Evolutionary conservation across 2,113 vertebrate species (phyloP), one percentile per base, ranked within the genome.

Genomic region (Callocephalon fimbriatum): DNA sequence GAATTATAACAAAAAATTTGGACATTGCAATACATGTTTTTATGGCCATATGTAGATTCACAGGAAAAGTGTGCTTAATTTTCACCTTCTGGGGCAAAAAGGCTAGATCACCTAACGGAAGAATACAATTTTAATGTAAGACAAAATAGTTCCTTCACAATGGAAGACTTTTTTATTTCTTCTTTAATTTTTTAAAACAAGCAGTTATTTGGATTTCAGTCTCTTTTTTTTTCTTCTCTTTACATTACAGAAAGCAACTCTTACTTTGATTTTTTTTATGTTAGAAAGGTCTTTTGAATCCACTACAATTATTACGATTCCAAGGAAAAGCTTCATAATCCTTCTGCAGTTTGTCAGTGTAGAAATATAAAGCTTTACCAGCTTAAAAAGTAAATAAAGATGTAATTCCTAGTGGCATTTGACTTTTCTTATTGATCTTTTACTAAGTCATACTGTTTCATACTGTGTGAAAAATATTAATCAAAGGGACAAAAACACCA

Each of bases 61-160:
- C 16, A 53, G 26, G 26, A 62, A 26, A 94, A 63, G 6, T 14
- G 15, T 65, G 14, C 3, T 86, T 83, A 79, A 45, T 3, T 71
- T 85, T 54, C 25, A 53, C 3, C 12, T 48, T 61, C 25, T 26
- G 9, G 4, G 23, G 5, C 2, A 51, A 80, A 74, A 79, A 32
- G 0, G 0, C 16, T 51, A 74, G 14, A 50, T 26, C 6, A 22
- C 3, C 1, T 10, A 26, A 45, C 2, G 70, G 7, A 67, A 5
- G 1, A 66, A 7, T 23, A 31, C 1, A 19, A 12, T 62, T 62
- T 48, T 71, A 4, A 50, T 54, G 21, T 42, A 66, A 63, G 8
- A 40, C 1, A 3, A 88, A 82, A 67, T 26, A n/a, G 5, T 26
- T 23, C 59, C 29, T 66, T 40, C 10, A 31, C 5, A 47, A 47